A percentile compares a stretch with the other conserved stretches of the same genome.
Conservation (phyloP, 2,888 invertebrate species). For the Leptopilina drosophilae region DNA sequence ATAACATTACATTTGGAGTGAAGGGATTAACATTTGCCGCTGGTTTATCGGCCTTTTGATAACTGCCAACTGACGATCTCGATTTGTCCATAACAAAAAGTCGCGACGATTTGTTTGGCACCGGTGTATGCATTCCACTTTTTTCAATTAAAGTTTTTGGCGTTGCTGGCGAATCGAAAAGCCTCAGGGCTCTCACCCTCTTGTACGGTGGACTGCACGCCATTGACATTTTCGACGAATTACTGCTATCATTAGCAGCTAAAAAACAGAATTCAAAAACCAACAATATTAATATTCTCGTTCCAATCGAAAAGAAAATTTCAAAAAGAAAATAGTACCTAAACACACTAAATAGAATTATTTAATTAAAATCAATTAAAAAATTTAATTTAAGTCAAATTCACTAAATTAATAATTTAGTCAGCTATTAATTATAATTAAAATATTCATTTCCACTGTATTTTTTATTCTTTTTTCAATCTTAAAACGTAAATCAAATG, state of each 20-base stretch:
- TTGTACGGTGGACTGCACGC: slow-evolving; percentile 81
- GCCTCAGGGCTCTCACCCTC: slow-evolving; percentile 80
- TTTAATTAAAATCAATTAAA: too few relatives aligned
- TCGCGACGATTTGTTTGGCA: slow-evolving; percentile 75
- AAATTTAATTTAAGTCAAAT: too few relatives aligned
- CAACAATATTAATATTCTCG: neutral
- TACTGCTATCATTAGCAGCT: slow-evolving; percentile 67
- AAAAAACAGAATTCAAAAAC: slow-evolving; percentile 24
- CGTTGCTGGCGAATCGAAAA: slow-evolving; percentile 91
- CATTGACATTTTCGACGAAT: slow-evolving; percentile 66
- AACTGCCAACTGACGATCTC: slow-evolving; percentile 70
- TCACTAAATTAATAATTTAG: too few relatives aligned
- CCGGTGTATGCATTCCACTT: slow-evolving; percentile 81
- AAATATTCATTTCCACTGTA: too few relatives aligned
- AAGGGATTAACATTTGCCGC: slow-evolving; percentile 92
- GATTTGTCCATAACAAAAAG: slow-evolving; percentile 75
- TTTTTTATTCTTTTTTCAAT: too few relatives aligned
- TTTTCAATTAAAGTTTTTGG: slow-evolving; percentile 90
- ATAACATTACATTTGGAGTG: slow-evolving; percentile 85
- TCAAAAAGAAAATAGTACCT: neutral
- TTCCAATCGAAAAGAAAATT: neutral
- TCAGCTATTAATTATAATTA: too few relatives aligned
- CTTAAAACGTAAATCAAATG: too few relatives aligned
- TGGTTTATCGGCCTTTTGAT: slow-evolving; percentile 78
- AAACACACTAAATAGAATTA: too few relatives aligned